Evolutionary conservation across 2,797 vertebrate genomes (phyloP).

Genomic region (Eremophila alpestris): DNA sequence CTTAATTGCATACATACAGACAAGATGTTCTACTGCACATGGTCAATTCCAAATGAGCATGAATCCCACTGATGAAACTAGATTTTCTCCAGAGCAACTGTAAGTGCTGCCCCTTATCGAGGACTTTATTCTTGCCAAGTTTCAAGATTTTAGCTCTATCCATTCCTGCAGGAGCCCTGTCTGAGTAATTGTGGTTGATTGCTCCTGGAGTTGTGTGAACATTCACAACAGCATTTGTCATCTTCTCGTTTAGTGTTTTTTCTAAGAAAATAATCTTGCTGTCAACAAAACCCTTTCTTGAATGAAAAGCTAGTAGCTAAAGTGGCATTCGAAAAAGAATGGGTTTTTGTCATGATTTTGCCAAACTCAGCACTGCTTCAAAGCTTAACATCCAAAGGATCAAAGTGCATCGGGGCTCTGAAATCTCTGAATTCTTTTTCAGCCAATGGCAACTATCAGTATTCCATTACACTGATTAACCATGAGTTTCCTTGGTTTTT

Average conservation of each 20-base stretch:
- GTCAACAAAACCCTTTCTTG: slow-evolving; percentile 39
- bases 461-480: neutral
- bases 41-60: slow-evolving; percentile 43
- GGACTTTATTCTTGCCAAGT: slow-evolving; percentile 8
- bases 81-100: slow-evolving; percentile 13
- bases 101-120: neutral
- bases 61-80: neutral
- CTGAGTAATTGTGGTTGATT: slow-evolving; percentile 3
- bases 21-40: slow-evolving; percentile 42
- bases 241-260: slow-evolving; percentile 41
- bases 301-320: slow-evolving; percentile 33
- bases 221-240: slow-evolving; percentile 49
- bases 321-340: neutral
- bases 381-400: neutral
- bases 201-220: slow-evolving; percentile 38
- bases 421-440: neutral
- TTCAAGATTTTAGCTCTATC: slow-evolving; percentile 10
- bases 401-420: neutral
- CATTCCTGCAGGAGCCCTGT: slow-evolving; percentile 5
- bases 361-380: slow-evolving; percentile 19
- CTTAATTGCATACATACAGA: slow-evolving; percentile 52
- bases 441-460: neutral
- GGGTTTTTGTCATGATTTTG: neutral
- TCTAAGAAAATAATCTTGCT: slow-evolving; percentile 49
- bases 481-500: neutral